Base-by-base conservation (phyloP, 2,113 vertebrate genomes). In the Pachypanchax playfairii region DNA sequence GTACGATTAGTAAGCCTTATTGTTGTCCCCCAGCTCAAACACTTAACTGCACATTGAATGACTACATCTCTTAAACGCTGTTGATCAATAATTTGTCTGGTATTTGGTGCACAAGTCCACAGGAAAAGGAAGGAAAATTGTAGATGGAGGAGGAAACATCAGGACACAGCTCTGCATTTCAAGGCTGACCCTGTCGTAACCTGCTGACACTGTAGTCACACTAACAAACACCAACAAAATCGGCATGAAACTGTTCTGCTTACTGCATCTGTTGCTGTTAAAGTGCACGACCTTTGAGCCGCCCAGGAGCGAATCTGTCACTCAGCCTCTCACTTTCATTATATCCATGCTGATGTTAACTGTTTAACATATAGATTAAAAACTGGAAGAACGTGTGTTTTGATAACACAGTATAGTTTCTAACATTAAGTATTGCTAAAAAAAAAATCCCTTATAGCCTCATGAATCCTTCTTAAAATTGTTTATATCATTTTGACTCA, bases 81-180 rank as follows among this genome's bases (percentile, higher is more conserved):
- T 52, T 78, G 73, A 86, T 85, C 67, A 83, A 63, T 65, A 60
- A 22, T 49, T 50, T 35, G 73, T 71, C 64, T 57, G 60, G 74
- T 39, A 28, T 67, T 71, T 71, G 73, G 64, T 62, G 24, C 26
- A n/a, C 24, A 51, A 58, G 49, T 58, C 58, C 54, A 77, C 61
- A 17, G 64, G 62, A 71, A 41, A 8, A 52, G 80, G 67, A 77
- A 69, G 67, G 62, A 54, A 44, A 65, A 14, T n/a, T 48, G 59
- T 70, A 25, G 29, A 54, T 54, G 60, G 49, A 36, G 35, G 63
- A 56, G 68, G 33, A 31, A 36, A 31, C 41, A 61, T 73, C 71
- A 66, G 2, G 12, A 49, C 1, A 46, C 28, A 15, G 56, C 60
- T 49, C 66, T 47, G 78, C 64, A 70, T 52, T 59, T 65, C 25